These are phyloP conservation scores for Macropus fuliginosus DNA, from an alignment of 2,797 vertebrate genomes.

Conservation along the genomic window DNA sequence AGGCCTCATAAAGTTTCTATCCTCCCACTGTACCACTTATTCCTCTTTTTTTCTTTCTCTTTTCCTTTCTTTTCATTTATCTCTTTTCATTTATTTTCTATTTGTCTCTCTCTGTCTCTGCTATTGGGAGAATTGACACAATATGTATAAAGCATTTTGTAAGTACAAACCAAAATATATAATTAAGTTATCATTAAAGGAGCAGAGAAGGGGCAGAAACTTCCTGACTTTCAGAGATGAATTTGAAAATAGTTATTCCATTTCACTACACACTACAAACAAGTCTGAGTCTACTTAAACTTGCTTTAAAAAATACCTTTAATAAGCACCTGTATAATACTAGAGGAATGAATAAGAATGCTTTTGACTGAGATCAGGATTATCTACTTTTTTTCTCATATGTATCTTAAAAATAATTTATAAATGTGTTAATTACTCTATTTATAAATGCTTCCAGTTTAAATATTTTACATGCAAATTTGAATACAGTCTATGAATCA, in stretches of 20 bases:
- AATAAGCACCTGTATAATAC: background rate
- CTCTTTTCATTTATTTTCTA: background rate
- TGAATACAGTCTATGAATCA: conserved; percentile 25
- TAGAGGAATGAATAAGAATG: background rate
- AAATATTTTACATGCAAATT: conserved; percentile 17
- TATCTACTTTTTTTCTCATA: background rate
- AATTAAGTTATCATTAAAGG: background rate
- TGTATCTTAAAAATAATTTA: background rate
- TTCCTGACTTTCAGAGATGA: background rate
- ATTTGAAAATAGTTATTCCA: background rate
- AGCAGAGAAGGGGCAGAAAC: background rate
- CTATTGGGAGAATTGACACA: background rate
- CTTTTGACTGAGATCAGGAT: background rate
- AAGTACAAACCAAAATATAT: background rate
- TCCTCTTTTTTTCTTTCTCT: background rate
- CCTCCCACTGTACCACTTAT: background rate
- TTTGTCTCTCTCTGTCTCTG: background rate
- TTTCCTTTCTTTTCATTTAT: background rate
- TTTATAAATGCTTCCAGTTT: conserved; percentile 24
- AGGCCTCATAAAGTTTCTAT: background rate
- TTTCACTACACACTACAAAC: background rate
- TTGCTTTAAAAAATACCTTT: background rate
- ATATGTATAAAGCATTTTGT: background rate
- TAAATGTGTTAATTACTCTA: conserved; percentile 17
- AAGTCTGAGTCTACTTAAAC: background rate